Conservation (phyloP, 2,888 invertebrate genomes). For the Rhorus exstirpatorius region DNA sequence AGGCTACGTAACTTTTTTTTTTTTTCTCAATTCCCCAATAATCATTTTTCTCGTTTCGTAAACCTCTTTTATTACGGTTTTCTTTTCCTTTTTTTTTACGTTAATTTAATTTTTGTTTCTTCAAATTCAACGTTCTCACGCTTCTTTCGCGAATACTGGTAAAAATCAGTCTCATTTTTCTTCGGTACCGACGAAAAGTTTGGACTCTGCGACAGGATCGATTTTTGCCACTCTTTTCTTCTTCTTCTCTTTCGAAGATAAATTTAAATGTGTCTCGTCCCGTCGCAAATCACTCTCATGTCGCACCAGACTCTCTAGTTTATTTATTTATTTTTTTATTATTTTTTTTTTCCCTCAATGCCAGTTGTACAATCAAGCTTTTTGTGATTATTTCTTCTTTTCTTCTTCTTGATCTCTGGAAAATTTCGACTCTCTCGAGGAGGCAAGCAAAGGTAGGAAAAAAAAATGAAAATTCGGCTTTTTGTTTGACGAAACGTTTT, state of each 20-base stretch:
- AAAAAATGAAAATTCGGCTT: slow-evolving; percentile 6
- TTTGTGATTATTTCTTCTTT: slow-evolving; percentile 18
- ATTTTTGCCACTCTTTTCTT: slow-evolving; percentile 48
- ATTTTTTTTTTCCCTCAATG: no score
- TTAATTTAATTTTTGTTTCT: slow-evolving; percentile 53
- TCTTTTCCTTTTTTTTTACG: slow-evolving; percentile 74
- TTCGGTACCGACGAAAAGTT: slow-evolving; percentile 69
- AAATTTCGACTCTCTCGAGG: neutral
- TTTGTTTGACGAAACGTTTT: neutral
- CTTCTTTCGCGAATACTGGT: slow-evolving; percentile 83
- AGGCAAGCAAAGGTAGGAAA: slow-evolving; percentile 10
- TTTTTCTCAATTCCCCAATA: slow-evolving; percentile 40
- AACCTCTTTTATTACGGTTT: slow-evolving; percentile 75
- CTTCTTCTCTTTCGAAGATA: slow-evolving; percentile 20
- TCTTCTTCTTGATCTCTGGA: neutral
- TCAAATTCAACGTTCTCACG: slow-evolving; percentile 58
- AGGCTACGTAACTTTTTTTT: slow-evolving; percentile 72
- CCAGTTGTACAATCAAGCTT: slow-evolving; percentile 83
- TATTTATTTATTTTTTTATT: no score
- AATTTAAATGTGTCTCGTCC: neutral
- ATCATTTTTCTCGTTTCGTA: slow-evolving; percentile 68
- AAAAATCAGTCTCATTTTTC: slow-evolving; percentile 85
- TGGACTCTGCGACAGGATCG: slow-evolving; percentile 33
- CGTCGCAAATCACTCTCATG: slow-evolving; percentile 54
- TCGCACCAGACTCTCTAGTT: slow-evolving; percentile 73